phyloP scores from a whole-genome alignment of 2,797 vertebrate species.

The Sternotherus odoratus region DNA sequence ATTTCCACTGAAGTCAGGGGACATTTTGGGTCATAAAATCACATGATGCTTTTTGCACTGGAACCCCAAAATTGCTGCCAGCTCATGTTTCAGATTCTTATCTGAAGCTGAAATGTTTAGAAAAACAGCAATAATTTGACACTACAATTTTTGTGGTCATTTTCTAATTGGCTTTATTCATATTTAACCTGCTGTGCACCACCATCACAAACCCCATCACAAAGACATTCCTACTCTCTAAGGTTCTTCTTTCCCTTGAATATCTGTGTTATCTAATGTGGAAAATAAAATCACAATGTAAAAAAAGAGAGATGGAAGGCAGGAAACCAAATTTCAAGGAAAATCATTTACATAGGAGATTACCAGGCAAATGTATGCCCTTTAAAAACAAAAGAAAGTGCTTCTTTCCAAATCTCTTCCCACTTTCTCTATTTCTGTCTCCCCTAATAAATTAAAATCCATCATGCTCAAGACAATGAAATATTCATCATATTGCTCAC shows the following conservation, averaged over 20 bases:
- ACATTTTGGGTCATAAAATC: not conserved
- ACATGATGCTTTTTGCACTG: not conserved
- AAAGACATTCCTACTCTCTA: not conserved
- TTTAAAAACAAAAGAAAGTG: constrained; percentile 50
- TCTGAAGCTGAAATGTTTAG: not conserved
- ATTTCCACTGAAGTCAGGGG: not conserved
- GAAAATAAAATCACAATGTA: not conserved
- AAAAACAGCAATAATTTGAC: constrained; percentile 8
- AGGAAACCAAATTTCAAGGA: constrained; percentile 60
- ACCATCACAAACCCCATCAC: not conserved
- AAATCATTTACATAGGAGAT: constrained; percentile 55
- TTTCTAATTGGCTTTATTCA: not conserved
- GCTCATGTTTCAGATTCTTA: not conserved
- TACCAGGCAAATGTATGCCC: constrained; percentile 36
- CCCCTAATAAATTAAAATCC: constrained; percentile 67
- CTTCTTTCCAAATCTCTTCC: constrained; percentile 45
- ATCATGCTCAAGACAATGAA: constrained; percentile 42
- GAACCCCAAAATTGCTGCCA: not conserved
- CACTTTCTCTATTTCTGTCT: constrained; percentile 54
- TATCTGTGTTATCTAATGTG: not conserved
- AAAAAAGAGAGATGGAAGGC: not conserved
- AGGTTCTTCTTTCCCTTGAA: not conserved
- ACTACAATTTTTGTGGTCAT: not conserved
- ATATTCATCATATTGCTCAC: constrained; percentile 56
- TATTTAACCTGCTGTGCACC: not conserved